phyloP scores from a whole-genome alignment of 2,888 invertebrate species.

The Actias luna region DNA sequence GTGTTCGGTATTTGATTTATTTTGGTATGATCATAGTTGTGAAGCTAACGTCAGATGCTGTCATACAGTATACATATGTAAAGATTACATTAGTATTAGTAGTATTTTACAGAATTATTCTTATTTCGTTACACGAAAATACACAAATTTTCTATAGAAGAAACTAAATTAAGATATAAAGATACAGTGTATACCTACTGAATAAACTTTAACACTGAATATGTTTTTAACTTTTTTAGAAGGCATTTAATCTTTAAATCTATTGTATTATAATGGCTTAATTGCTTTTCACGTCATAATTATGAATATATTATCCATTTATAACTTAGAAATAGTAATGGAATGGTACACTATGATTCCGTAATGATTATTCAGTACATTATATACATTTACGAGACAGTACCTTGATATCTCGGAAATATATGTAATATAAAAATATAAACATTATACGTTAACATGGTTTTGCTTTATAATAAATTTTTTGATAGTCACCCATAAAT shows the following conservation, averaged over 20 bases:
- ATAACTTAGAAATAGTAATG: no score
- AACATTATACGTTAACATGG: background rate
- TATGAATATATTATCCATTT: no score
- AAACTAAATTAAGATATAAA: background rate
- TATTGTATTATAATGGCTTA: no score
- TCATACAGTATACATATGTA: slow-evolving; percentile 36
- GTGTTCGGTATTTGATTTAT: slow-evolving; percentile 72
- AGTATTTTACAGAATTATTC: background rate
- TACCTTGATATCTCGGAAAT: no score
- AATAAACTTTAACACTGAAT: no score
- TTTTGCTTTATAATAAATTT: background rate
- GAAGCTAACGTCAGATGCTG: slow-evolving; percentile 35
- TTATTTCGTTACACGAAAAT: background rate
- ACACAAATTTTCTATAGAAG: background rate
- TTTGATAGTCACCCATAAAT: background rate
- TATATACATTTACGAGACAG: no score
- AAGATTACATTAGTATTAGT: slow-evolving; percentile 10
- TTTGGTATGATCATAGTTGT: slow-evolving; percentile 34
- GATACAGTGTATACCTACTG: background rate
- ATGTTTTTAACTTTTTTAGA: no score
- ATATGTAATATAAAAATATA: background rate
- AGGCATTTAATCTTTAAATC: no score
- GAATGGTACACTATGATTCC: no score
- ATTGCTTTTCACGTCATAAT: no score
- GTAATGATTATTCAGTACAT: no score